A percentile compares a stretch with the other conserved stretches of the same genome.
phyloP scores from a whole-genome alignment of 2,888 invertebrate genomes.

The Pheosia tremula region DNA sequence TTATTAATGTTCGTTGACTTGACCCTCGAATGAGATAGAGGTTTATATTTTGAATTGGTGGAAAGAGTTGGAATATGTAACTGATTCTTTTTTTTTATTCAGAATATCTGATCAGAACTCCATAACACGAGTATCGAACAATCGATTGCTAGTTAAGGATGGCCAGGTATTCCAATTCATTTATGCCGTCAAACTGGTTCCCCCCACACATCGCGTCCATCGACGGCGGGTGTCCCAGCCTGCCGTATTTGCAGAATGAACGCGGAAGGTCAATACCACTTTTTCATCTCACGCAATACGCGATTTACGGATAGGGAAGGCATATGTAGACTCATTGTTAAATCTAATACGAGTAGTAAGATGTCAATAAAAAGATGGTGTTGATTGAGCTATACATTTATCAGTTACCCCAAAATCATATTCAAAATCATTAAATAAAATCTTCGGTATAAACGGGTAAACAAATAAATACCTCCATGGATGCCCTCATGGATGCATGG shows the following conservation, averaged over 20 bases:
- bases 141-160: conserved; percentile 9
- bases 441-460: too few species aligned
- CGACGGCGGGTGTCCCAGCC: neutral
- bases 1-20: neutral
- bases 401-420: too few species aligned
- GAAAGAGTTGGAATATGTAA: too few species aligned
- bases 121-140: neutral
- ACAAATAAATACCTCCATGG: too few species aligned
- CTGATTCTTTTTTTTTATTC: too few species aligned
- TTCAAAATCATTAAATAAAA: too few species aligned
- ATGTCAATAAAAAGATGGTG: too few species aligned
- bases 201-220: conserved; percentile 10
- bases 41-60: too few species aligned
- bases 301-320: neutral
- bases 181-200: conserved; percentile 25
- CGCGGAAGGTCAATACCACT: conserved; percentile 11
- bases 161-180: conserved; percentile 8
- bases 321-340: too few species aligned
- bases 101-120: neutral
- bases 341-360: too few species aligned
- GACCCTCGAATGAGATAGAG: neutral
- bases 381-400: too few species aligned
- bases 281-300: conserved; percentile 9
- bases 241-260: neutral
- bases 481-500: too few species aligned